A percentile compares a stretch with the other conserved stretches of the same genome.
Conservation (phyloP, 2,797 vertebrate genomes). For the Sebastes itinus region DNA sequence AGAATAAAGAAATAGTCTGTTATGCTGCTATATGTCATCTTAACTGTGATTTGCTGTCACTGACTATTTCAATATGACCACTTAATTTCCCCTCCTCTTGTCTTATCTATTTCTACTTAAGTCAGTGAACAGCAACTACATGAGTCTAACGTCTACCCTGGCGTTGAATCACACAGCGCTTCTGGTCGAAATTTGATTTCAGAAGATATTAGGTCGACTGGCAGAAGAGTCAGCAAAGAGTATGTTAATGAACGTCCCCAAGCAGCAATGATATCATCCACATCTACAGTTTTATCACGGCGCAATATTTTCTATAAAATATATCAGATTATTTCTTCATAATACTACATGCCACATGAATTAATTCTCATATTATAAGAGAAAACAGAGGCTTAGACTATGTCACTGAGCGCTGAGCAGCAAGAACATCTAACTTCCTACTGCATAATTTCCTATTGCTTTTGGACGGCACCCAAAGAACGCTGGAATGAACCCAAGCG, state of each 20-base stretch:
- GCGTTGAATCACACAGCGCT: background rate
- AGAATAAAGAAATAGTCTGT: background rate
- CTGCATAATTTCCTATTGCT: conserved; percentile 55
- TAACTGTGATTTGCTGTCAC: background rate
- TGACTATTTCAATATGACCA: background rate
- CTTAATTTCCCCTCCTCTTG: background rate
- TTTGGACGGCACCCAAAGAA: conserved; percentile 63
- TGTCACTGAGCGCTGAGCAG: conserved; percentile 29
- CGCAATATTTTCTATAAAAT: conserved; percentile 31
- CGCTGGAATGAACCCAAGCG: conserved; percentile 40
- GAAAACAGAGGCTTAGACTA: conserved; percentile 2
- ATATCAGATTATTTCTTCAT: conserved; percentile 45
- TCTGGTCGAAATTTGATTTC: conserved; percentile 32
- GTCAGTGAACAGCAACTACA: conserved; percentile 6
- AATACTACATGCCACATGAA: conserved; percentile 11
- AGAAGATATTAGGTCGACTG: conserved; percentile 8
- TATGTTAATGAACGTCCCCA: conserved; percentile 38
- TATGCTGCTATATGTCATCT: background rate
- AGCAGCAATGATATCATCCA: conserved; percentile 12
- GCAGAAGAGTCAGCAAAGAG: conserved; percentile 29
- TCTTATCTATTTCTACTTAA: background rate
- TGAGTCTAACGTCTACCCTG: conserved; percentile 4
- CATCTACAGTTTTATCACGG: conserved; percentile 22
- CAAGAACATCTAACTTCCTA: conserved; percentile 46
- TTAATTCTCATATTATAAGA: conserved; percentile 22